Evolutionary conservation across 2,888 invertebrate species (phyloP).

Genomic region (Orgyia antiqua): DNA sequence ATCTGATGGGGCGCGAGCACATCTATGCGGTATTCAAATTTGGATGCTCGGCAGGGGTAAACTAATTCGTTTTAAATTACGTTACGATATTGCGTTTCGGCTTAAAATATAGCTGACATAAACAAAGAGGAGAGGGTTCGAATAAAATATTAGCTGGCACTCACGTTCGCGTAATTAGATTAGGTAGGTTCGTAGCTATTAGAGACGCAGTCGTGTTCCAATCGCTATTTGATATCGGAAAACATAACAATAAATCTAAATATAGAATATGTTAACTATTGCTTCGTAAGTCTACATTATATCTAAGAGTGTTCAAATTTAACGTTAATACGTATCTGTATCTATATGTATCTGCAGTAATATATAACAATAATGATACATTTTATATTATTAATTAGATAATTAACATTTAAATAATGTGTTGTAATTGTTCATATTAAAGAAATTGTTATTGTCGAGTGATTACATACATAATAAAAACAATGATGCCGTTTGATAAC

Average conservation of each 20-base stretch:
- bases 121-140: conserved; percentile 62
- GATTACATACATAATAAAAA: conserved; percentile 16
- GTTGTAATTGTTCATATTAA: conserved; percentile 11
- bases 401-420: conserved; percentile 12
- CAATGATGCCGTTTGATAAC: conserved; percentile 10
- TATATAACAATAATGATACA: conserved; percentile 6
- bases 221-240: conserved; percentile 18
- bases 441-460: conserved; percentile 17
- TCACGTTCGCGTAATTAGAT: conserved; percentile 47
- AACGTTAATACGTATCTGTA: no score
- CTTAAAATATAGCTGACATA: conserved; percentile 69
- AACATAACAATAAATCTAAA: conserved; percentile 2
- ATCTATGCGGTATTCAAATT: conserved; percentile 69
- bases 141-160: conserved; percentile 51
- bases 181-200: conserved; percentile 28
- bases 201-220: conserved; percentile 32
- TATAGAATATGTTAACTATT: no score
- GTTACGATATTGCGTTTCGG: conserved; percentile 72
- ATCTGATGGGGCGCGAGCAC: conserved; percentile 60
- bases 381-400: conserved; percentile 5
- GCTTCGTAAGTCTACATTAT: no score
- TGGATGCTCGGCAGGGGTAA: conserved; percentile 59
- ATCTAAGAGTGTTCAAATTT: no score
- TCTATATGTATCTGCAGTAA: neutral
- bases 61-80: conserved; percentile 78